A percentile compares a stretch with the other conserved stretches of the same genome.
These are phyloP conservation scores for Setophaga petechia DNA, from an alignment of 2,113 vertebrate genomes.

Conservation along the genomic window DNA sequence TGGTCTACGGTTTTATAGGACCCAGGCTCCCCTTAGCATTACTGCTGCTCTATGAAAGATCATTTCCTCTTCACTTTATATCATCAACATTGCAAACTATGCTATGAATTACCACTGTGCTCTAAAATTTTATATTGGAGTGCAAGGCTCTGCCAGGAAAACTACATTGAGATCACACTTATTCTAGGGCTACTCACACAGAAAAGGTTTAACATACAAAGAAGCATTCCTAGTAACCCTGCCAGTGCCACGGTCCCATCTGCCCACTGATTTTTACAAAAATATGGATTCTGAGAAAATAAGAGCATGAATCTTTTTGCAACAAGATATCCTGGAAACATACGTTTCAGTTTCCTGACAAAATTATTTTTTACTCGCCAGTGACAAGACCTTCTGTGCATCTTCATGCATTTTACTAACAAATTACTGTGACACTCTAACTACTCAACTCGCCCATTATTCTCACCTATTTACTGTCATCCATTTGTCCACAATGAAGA, in stretches of 20 bases:
- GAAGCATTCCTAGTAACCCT: not conserved
- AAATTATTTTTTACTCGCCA: not conserved
- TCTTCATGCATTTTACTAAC: not conserved
- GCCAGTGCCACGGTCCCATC: not conserved
- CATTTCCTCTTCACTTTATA: not conserved
- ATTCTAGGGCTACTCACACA: not conserved
- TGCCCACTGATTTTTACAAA: not conserved
- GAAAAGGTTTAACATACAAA: not conserved
- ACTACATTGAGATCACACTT: not conserved
- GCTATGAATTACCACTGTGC: not conserved
- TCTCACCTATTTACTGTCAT: not conserved
- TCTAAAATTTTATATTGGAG: not conserved
- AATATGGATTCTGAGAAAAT: not conserved
- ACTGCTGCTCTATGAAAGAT: not conserved
- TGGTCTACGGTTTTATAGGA: not conserved
- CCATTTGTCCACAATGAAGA: not conserved
- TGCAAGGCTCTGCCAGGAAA: not conserved
- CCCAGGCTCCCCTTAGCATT: not conserved
- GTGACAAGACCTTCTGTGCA: not conserved
- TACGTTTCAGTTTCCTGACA: not conserved
- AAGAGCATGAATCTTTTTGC: not conserved
- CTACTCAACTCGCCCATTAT: not conserved
- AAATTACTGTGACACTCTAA: not conserved
- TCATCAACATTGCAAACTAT: not conserved
- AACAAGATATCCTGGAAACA: not conserved